These are phyloP conservation scores for Epizoanthus illoricatus DNA, from an alignment of 92 coral and sea anemone species.

Conservation along the genomic window DNA sequence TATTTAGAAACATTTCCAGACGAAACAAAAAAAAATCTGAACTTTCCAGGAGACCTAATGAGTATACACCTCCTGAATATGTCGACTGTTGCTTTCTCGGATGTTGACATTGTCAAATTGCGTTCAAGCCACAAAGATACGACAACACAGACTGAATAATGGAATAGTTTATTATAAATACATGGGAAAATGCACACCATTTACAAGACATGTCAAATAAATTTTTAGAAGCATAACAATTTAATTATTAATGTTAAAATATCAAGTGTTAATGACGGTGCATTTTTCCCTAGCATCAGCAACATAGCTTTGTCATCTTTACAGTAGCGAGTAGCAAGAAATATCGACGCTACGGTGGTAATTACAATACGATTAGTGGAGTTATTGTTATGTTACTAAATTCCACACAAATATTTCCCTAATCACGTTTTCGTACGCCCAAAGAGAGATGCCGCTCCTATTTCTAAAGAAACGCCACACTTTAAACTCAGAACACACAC, in stretches of 20 bases:
- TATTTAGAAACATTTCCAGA: no score
- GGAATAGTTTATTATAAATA: neutral
- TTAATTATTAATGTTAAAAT: neutral
- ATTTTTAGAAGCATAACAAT: neutral
- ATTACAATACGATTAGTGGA: neutral
- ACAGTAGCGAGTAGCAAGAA: neutral
- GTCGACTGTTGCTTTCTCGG: no score
- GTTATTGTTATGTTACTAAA: neutral
- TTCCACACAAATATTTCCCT: neutral
- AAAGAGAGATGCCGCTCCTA: neutral
- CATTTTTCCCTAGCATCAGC: no score
- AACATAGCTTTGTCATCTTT: neutral
- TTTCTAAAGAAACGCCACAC: neutral
- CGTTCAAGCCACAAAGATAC: neutral
- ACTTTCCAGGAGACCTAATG: no score
- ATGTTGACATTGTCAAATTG: no score
- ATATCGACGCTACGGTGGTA: neutral
- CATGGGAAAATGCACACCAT: neutral
- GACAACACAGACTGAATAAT: neutral
- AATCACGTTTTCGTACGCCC: neutral
- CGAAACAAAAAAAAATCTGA: no score
- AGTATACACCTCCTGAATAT: no score
- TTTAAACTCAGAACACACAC: neutral
- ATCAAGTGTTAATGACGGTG: no score
- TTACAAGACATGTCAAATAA: conserved; percentile 3